These are phyloP conservation scores for Crenuchus spilurus DNA, from an alignment of 2,797 vertebrate species.

Conservation along the genomic window DNA sequence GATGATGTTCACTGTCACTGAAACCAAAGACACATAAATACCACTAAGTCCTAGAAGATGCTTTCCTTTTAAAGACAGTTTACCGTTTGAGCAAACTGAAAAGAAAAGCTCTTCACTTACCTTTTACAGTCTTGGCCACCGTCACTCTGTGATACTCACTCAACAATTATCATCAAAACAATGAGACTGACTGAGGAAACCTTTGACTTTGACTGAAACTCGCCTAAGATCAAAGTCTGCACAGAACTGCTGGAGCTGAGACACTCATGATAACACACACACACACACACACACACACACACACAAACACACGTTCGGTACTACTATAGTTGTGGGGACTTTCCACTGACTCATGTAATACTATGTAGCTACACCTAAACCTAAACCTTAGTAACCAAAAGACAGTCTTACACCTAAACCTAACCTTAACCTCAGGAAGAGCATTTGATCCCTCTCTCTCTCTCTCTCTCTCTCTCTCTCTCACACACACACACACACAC, in stretches of 20 bases:
- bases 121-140: conserved; percentile 2
- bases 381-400: too few relatives aligned
- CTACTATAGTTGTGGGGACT: too few relatives aligned
- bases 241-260: conserved; percentile 42
- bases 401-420: too few relatives aligned
- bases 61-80: not conserved
- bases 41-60: not conserved
- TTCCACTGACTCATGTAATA: too few relatives aligned
- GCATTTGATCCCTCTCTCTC: too few relatives aligned
- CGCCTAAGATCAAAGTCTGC: conserved; percentile 76
- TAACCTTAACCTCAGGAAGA: too few relatives aligned
- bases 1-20: not conserved
- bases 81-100: not conserved
- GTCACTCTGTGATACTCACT: conserved; percentile 6
- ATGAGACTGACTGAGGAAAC: conserved; percentile 31
- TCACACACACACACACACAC: conserved; percentile 45
- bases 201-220: conserved; percentile 48
- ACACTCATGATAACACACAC: conserved; percentile 18
- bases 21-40: not conserved
- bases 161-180: conserved; percentile 35
- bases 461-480: too few relatives aligned
- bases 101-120: conserved; percentile 7
- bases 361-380: too few relatives aligned
- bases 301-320: too few relatives aligned
- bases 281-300: conserved; percentile 36